Conservation (phyloP, 2,113 vertebrate species). For the Elachura formosa region DNA sequence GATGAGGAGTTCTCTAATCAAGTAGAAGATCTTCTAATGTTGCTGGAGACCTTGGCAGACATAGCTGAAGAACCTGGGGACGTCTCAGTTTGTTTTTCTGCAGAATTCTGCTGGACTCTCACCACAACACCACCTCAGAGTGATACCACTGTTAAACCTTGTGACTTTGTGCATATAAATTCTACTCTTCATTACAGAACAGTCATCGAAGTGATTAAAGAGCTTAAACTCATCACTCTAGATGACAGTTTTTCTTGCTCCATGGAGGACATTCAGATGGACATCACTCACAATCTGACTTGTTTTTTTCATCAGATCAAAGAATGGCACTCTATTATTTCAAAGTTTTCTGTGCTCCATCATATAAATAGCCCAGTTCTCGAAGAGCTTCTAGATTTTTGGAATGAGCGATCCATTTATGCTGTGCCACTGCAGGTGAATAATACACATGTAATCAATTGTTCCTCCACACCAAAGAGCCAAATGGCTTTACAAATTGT, state of each 20-base stretch:
- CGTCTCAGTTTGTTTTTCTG: conserved; percentile 27
- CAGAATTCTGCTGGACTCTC: conserved; percentile 35
- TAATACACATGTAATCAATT: neutral
- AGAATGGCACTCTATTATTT: conserved; percentile 59
- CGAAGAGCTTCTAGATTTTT: conserved; percentile 35
- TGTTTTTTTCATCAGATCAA: conserved; percentile 50
- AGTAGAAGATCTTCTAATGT: conserved; percentile 14
- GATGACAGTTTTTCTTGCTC: neutral
- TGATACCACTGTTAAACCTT: neutral
- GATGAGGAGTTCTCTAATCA: conserved; percentile 48
- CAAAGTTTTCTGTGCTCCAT: conserved; percentile 27
- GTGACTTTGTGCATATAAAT: neutral
- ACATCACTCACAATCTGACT: neutral
- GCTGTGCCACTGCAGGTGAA: neutral
- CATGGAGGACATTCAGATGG: neutral
- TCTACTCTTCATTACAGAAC: neutral
- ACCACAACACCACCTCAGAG: neutral
- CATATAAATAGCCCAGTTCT: neutral
- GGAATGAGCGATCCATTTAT: conserved; percentile 32
- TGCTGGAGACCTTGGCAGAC: neutral
- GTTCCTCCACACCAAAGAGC: neutral
- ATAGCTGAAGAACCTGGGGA: neutral
- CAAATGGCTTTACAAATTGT: conserved; percentile 14
- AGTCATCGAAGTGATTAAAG: neutral
- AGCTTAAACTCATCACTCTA: conserved; percentile 12